Conservation (phyloP, 2,888 invertebrate species). For the Autographa gamma region DNA sequence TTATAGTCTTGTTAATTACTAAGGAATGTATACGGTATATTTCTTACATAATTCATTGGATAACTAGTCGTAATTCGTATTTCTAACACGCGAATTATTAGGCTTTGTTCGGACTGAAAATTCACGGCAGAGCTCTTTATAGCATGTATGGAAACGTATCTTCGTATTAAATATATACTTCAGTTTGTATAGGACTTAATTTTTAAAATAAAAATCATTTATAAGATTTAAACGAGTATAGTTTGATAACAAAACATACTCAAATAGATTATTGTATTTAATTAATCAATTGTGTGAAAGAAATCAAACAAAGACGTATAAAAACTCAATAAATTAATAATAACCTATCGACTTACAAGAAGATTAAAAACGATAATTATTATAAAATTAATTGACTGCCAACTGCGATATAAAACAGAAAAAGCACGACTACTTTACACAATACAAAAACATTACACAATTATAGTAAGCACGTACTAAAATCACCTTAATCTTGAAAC, state of each 20-base stretch:
- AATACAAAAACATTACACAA: background rate
- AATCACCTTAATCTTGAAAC: constrained; percentile 5
- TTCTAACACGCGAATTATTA: background rate
- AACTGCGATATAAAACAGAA: background rate
- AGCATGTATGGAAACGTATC: too few relatives aligned
- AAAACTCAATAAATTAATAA: too few relatives aligned
- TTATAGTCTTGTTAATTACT: background rate
- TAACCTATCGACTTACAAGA: too few relatives aligned
- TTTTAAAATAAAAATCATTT: too few relatives aligned
- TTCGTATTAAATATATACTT: too few relatives aligned
- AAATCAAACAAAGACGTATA: too few relatives aligned
- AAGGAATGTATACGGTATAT: background rate
- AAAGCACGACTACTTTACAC: background rate
- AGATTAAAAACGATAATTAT: background rate
- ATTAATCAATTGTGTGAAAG: too few relatives aligned
- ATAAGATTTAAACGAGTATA: too few relatives aligned
- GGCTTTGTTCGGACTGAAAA: background rate
- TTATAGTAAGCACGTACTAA: background rate
- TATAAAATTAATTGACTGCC: background rate
- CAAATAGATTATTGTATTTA: too few relatives aligned
- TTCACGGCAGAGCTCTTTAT: too few relatives aligned
- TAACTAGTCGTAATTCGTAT: background rate
- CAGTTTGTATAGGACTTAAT: too few relatives aligned
- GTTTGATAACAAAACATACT: too few relatives aligned
- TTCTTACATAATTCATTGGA: background rate